phyloP scores from a whole-genome alignment of 2,113 vertebrate genomes.

The Sander lucioperca region DNA sequence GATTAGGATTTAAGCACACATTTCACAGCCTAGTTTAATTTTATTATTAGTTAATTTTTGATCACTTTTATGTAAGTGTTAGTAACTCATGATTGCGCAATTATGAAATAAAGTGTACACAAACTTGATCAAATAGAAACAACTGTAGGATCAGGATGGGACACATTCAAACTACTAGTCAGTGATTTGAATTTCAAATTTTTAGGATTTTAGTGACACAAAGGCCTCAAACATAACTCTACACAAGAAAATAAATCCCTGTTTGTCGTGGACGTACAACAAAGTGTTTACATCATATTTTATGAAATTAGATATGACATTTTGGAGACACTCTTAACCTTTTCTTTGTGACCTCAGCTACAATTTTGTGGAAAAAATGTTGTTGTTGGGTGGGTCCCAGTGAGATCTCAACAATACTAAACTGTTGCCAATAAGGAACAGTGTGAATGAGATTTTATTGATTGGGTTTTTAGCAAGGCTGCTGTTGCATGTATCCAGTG shows the following conservation, averaged over 20 bases:
- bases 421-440: constrained; percentile 17
- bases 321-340: constrained; percentile 7
- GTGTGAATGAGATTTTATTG: constrained; percentile 37
- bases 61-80: constrained; percentile 18
- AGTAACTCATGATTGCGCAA: constrained; percentile 23
- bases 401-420: constrained; percentile 16
- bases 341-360: constrained; percentile 2
- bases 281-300: not conserved
- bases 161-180: not conserved
- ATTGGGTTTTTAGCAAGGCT: constrained; percentile 39
- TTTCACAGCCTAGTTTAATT: constrained; percentile 29
- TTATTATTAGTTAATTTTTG: constrained; percentile 29
- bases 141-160: not conserved
- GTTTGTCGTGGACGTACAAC: not conserved
- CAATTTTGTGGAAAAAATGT: not conserved
- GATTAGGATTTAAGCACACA: constrained; percentile 21
- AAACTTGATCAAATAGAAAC: not conserved
- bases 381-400: not conserved
- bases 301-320: not conserved
- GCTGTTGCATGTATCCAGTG: constrained; percentile 20
- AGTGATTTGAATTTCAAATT: not conserved
- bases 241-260: not conserved
- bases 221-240: not conserved
- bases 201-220: not conserved
- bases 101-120: constrained; percentile 10